These are phyloP conservation scores for Melinopterus prodromus DNA, from an alignment of 2,888 invertebrate species.

Conservation along the genomic window DNA sequence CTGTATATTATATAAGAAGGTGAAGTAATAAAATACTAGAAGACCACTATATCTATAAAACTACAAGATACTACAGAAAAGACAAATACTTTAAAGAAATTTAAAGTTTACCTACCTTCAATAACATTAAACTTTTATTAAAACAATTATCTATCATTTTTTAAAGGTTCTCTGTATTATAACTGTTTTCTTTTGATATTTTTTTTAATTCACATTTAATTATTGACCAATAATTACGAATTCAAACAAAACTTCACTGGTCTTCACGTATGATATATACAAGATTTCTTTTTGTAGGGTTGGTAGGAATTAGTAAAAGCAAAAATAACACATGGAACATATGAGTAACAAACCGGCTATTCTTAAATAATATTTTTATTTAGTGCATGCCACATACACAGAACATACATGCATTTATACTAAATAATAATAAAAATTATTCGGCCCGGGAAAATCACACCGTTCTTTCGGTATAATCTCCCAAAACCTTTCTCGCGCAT, in stretches of 20 bases:
- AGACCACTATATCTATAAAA: neutral
- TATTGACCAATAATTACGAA: neutral
- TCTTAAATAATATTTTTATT: conserved; percentile 29
- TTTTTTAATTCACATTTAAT: neutral
- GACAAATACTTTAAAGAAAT: neutral
- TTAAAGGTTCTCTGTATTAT: neutral
- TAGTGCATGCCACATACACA: conserved; percentile 49
- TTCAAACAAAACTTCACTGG: neutral
- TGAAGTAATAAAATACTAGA: neutral
- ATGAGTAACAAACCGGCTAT: neutral
- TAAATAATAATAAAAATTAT: conserved; percentile 20
- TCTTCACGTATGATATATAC: neutral
- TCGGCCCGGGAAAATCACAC: neutral
- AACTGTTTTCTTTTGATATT: neutral
- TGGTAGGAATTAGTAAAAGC: neutral
- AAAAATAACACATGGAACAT: neutral
- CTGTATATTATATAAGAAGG: neutral
- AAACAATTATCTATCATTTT: neutral
- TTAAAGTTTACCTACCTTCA: neutral
- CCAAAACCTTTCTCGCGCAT: neutral
- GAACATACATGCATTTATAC: conserved; percentile 37
- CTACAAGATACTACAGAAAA: conserved; percentile 4
- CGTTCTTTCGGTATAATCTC: neutral
- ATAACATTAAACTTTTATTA: neutral
- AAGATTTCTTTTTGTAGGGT: neutral